Percentiles rank a stretch among this genome's conserved stretches.
These are phyloP conservation scores for Lepidonotus clava DNA, from an alignment of 2,888 invertebrate genomes.

Conservation along the genomic window DNA sequence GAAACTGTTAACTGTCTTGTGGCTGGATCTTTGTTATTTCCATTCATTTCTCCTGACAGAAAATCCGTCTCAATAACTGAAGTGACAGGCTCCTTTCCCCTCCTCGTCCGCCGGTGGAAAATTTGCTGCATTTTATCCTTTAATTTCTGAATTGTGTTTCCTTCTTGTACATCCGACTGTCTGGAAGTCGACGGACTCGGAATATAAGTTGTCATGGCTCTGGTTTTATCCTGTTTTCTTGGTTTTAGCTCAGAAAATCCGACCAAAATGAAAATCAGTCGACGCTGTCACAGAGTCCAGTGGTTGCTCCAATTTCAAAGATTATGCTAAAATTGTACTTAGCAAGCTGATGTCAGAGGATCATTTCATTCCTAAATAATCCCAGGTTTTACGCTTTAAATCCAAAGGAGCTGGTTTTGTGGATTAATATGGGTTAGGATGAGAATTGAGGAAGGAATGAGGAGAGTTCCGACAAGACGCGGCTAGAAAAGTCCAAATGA, in stretches of 20 bases:
- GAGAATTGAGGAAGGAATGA: background rate
- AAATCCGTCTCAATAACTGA: constrained; percentile 51
- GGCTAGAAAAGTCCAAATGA: background rate
- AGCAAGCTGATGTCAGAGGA: constrained; percentile 28
- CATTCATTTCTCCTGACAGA: constrained; percentile 40
- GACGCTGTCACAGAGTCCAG: constrained; percentile 23
- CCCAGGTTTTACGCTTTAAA: background rate
- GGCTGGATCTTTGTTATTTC: constrained; percentile 29
- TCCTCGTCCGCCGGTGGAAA: constrained; percentile 2
- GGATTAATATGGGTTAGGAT: background rate
- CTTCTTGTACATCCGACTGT: constrained; percentile 32
- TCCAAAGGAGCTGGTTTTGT: background rate
- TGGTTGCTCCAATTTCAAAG: constrained; percentile 49
- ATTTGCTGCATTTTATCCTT: constrained; percentile 45
- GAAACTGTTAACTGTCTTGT: constrained; percentile 22
- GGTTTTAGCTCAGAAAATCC: background rate
- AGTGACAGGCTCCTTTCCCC: constrained; percentile 40
- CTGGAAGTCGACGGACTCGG: constrained; percentile 41
- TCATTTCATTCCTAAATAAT: background rate
- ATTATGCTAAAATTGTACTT: constrained; percentile 41
- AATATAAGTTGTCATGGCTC: constrained; percentile 32
- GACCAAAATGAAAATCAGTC: background rate
- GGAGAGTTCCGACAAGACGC: background rate
- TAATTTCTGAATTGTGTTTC: constrained; percentile 27
- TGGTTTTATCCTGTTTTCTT: background rate